These are phyloP conservation scores for Gallinago undulata DNA, from an alignment of 2,113 vertebrate species.

Conservation along the genomic window DNA sequence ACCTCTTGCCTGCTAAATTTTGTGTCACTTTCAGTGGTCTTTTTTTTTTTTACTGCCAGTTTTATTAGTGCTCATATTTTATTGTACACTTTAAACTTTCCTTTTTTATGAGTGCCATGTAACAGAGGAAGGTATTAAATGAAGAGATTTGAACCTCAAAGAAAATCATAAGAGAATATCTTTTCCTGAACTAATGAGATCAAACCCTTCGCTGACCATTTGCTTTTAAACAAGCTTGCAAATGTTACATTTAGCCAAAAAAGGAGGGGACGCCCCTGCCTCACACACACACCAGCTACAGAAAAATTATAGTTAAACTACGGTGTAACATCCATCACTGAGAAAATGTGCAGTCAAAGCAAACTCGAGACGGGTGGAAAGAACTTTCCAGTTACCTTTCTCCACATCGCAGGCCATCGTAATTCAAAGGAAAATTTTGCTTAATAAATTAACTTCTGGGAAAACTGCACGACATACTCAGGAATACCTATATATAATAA, in stretches of 20 bases:
- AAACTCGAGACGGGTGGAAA: constrained; percentile 15
- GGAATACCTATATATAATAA: constrained; percentile 6
- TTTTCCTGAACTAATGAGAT: constrained; percentile 44
- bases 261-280: not conserved
- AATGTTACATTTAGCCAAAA: constrained; percentile 6
- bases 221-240: constrained; percentile 23
- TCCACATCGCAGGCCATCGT: not conserved
- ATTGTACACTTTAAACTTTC: constrained; percentile 74
- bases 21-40: constrained; percentile 66
- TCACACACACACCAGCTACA: not conserved
- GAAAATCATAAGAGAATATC: constrained; percentile 56
- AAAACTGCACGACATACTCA: not conserved
- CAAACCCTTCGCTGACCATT: constrained; percentile 16
- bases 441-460: constrained; percentile 61
- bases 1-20: constrained; percentile 83
- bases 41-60: constrained; percentile 70
- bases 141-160: constrained; percentile 71
- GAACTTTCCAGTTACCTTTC: constrained; percentile 49
- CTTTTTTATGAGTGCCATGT: constrained; percentile 65
- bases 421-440: constrained; percentile 49
- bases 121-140: constrained; percentile 71
- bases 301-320: not conserved
- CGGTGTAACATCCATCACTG: not conserved
- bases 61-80: constrained; percentile 79
- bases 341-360: constrained; percentile 47